Base-by-base conservation (phyloP, 2,888 invertebrate genomes). In the Theretra japonica region DNA sequence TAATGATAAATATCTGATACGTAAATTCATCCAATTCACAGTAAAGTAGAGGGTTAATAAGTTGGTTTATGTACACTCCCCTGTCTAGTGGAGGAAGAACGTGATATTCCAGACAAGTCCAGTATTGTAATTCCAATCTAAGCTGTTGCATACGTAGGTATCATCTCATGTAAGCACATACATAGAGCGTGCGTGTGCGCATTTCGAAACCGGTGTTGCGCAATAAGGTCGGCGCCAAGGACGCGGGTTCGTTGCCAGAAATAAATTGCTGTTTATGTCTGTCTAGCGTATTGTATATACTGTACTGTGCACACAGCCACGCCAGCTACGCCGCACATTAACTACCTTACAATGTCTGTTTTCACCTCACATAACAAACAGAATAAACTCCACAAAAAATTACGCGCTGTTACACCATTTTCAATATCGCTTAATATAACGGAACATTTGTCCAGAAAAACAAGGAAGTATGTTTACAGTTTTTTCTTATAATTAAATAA, bases 141-240 rank as follows among this genome's bases (percentile, higher is more conserved):
- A 65, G 65, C 23, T 65, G 23, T n/a, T 50, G 8, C 50, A 48
- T 72, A 59, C 71, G 30, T 69, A 69, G 50, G 72, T 74, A 75
- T 70, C 71, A 73, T 73, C 74, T 70, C 65, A 73, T 72, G 74
- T 75, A 74, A 78, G 75, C 75, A 74, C 75, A 75, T 53, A 76
- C 81, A 84, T 85, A 87, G 87, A 89, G 78, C 83, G 83, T 85
- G 84, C 84, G 84, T 83, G 87, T 84, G 88, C 88, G 88, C 87
- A 87, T 91, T 89, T 89, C 88, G 82, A 93, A 93, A 93, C 92
- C 89, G 91, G 92, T 92, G 90, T 94, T 93, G 93, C 92, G 93
- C 90, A 94, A 93, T 93, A 94, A 94, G 93, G 94, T 92, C 93
- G 92, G 77, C 90, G 88, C 86, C 93, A 94, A 94, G 94, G 94